These are phyloP conservation scores for Emydoidea blandingii DNA, from an alignment of 2,797 vertebrate genomes.

Conservation along the genomic window DNA sequence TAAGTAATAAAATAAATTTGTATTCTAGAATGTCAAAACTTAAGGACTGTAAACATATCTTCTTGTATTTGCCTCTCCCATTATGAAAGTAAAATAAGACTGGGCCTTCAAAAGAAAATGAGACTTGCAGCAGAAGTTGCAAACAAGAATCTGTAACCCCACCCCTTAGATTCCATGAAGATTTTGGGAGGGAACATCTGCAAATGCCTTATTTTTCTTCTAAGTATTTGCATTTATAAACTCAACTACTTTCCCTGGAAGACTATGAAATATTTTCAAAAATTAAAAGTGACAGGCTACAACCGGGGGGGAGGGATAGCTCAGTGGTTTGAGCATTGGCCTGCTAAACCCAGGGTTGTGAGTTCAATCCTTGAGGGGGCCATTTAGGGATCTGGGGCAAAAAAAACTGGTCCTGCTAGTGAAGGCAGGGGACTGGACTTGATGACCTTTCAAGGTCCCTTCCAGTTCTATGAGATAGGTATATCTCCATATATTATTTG, in stretches of 20 bases:
- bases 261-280: neutral
- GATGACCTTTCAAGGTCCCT: too few species aligned
- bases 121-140: neutral
- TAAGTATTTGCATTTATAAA: neutral
- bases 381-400: too few species aligned
- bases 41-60: rapidly evolving
- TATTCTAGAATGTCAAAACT: neutral
- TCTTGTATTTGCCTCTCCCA: neutral
- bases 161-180: neutral
- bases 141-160: neutral
- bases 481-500: too few species aligned
- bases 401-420: too few species aligned
- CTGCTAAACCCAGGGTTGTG: too few species aligned
- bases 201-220: neutral
- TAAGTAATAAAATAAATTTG: neutral
- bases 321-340: too few species aligned
- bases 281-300: neutral
- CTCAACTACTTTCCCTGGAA: neutral
- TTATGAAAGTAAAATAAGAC: neutral
- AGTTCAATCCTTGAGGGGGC: too few species aligned
- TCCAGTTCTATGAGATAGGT: too few species aligned
- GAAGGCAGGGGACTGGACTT: too few species aligned
- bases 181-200: neutral
- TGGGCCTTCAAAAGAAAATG: neutral
- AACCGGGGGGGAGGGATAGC: neutral